Percentiles rank a stretch among this genome's conserved stretches.
These are phyloP conservation scores for Xerus rutilus DNA, from an alignment of 2,797 vertebrate species.

Conservation along the genomic window DNA sequence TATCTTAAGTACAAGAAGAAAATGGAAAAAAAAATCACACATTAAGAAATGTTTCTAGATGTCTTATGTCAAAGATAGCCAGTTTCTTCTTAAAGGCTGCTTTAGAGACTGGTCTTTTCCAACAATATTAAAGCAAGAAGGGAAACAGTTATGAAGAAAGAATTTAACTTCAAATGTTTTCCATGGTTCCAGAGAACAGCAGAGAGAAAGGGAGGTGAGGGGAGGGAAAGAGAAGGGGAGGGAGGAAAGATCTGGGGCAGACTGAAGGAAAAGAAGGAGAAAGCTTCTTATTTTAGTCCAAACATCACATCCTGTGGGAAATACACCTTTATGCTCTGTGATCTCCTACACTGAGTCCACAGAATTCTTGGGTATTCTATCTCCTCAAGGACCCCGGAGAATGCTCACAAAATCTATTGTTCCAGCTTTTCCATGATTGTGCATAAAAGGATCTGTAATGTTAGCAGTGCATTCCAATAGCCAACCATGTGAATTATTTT, in stretches of 20 bases:
- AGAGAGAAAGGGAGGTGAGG: background rate
- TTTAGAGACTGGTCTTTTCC: constrained; percentile 42
- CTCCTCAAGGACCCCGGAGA: constrained; percentile 2
- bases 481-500: constrained; percentile 65
- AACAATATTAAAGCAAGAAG: constrained; percentile 42
- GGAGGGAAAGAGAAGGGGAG: background rate
- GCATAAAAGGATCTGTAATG: background rate
- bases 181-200: background rate
- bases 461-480: background rate
- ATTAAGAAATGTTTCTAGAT: background rate
- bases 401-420: background rate
- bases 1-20: constrained; percentile 36
- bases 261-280: background rate
- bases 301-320: constrained; percentile 26
- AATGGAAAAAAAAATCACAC: background rate
- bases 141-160: constrained; percentile 28
- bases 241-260: background rate
- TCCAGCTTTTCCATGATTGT: background rate
- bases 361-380: background rate
- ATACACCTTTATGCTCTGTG: background rate
- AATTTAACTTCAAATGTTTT: constrained; percentile 46
- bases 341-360: background rate
- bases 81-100: constrained; percentile 23
- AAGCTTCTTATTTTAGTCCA: background rate
- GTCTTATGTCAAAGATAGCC: constrained; percentile 32